phyloP scores from a whole-genome alignment of 2,797 vertebrate genomes.

The Tympanoctomys barrerae region DNA sequence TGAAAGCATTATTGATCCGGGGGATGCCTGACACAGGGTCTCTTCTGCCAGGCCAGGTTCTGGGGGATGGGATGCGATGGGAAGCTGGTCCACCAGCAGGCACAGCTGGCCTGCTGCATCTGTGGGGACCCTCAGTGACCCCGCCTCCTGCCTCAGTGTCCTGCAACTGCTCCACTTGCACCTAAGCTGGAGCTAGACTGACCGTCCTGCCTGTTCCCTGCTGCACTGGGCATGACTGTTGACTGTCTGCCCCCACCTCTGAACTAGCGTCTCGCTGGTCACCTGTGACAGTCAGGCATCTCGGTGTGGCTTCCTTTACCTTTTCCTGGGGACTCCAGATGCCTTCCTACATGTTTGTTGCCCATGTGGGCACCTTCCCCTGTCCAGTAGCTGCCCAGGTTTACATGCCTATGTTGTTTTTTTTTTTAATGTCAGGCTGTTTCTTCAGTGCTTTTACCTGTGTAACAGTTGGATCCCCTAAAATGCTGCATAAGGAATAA shows the following conservation, averaged over 20 bases:
- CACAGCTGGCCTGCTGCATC: background rate
- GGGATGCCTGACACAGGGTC: background rate
- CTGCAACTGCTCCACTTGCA: background rate
- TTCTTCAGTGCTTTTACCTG: background rate
- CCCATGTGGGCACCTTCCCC: background rate
- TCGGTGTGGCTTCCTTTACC: background rate
- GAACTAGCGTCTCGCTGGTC: background rate
- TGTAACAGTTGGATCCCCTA: background rate
- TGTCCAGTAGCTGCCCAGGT: background rate
- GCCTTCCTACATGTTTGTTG: background rate
- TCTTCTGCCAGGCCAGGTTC: background rate
- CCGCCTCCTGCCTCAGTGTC: background rate
- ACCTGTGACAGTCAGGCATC: rapidly evolving
- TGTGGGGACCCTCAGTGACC: background rate
- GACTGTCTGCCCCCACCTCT: background rate
- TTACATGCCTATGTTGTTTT: background rate
- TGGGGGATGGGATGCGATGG: no score
- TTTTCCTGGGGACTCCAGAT: background rate
- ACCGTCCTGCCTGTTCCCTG: background rate
- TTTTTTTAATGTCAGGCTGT: background rate
- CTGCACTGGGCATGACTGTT: background rate
- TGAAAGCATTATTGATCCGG: background rate
- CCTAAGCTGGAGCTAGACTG: background rate
- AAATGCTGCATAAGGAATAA: background rate
- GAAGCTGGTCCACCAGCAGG: no score